phyloP scores from a whole-genome alignment of 2,888 invertebrate genomes.

The Brachyptera putata region DNA sequence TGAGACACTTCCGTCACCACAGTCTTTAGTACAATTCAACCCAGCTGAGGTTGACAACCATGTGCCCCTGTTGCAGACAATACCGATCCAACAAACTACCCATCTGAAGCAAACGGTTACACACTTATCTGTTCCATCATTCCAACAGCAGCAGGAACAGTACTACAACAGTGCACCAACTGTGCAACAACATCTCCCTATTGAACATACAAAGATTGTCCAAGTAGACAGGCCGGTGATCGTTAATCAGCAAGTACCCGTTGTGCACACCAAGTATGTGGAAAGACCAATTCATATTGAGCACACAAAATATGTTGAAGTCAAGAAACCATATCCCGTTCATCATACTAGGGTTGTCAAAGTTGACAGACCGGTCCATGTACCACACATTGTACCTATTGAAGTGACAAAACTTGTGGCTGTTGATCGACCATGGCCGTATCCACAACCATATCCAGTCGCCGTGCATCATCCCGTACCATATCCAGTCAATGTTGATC shows the following conservation, averaged over 20 bases:
- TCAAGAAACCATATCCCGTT: conserved; percentile 30
- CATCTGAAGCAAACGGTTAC: too few relatives aligned
- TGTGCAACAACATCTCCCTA: too few relatives aligned
- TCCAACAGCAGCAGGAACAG: neutral
- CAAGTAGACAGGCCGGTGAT: neutral
- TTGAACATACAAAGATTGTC: neutral
- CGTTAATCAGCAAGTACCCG: neutral
- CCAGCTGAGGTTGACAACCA: too few relatives aligned
- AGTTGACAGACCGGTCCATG: conserved; percentile 49
- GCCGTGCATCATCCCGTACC: conserved; percentile 46
- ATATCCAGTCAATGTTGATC: conserved; percentile 34
- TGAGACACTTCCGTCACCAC: neutral
- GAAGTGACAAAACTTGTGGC: conserved; percentile 34
- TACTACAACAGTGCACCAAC: too few relatives aligned
- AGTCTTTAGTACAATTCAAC: neutral
- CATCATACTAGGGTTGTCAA: conserved; percentile 39
- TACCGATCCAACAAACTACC: too few relatives aligned
- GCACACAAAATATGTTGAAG: conserved; percentile 13
- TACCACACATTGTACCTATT: conserved; percentile 49
- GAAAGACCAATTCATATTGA: conserved; percentile 5
- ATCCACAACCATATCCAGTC: conserved; percentile 47
- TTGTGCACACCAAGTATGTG: neutral
- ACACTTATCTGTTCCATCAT: too few relatives aligned
- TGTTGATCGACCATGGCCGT: conserved; percentile 45
- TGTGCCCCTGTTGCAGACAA: too few relatives aligned